These are phyloP conservation scores for Heliothis subflexa DNA, from an alignment of 1,140 invertebrate species.

Conservation along the genomic window DNA sequence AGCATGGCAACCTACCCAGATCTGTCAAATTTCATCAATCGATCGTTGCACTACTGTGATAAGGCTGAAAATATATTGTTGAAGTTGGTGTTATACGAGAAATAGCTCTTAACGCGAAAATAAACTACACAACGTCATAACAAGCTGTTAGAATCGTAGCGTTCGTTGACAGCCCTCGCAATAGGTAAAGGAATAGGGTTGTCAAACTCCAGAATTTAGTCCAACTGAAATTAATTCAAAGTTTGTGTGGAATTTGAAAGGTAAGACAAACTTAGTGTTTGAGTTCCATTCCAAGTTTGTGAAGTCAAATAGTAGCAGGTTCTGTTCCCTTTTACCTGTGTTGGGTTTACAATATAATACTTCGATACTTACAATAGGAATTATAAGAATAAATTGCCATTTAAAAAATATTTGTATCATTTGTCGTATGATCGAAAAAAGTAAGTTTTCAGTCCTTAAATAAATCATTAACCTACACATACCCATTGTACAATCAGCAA, in stretches of 20 bases:
- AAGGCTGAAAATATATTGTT: no score
- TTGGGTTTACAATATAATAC: neutral
- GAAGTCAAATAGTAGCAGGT: slow-evolving; percentile 17
- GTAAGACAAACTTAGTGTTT: slow-evolving; percentile 17
- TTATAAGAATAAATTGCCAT: neutral
- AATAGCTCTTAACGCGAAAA: no score
- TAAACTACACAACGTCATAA: no score
- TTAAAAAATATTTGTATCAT: no score
- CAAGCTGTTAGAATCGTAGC: no score
- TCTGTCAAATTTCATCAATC: no score
- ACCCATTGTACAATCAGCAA: neutral
- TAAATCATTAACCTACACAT: neutral
- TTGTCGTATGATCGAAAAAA: no score
- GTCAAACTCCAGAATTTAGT: slow-evolving; percentile 6
- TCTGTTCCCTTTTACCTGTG: neutral
- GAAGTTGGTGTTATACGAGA: no score
- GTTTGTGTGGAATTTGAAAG: slow-evolving; percentile 4
- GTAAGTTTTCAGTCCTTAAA: no score
- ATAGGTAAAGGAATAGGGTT: neutral
- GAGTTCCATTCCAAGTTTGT: slow-evolving; percentile 1
- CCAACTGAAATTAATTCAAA: slow-evolving; percentile 21
- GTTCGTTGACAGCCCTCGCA: neutral
- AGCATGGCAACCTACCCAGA: no score
- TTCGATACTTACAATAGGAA: neutral
- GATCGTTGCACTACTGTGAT: no score